Percentiles rank a stretch among this genome's conserved stretches.
Evolutionary conservation across 2,113 vertebrate genomes (phyloP).

Genomic region (Grammomys dolichurus): DNA sequence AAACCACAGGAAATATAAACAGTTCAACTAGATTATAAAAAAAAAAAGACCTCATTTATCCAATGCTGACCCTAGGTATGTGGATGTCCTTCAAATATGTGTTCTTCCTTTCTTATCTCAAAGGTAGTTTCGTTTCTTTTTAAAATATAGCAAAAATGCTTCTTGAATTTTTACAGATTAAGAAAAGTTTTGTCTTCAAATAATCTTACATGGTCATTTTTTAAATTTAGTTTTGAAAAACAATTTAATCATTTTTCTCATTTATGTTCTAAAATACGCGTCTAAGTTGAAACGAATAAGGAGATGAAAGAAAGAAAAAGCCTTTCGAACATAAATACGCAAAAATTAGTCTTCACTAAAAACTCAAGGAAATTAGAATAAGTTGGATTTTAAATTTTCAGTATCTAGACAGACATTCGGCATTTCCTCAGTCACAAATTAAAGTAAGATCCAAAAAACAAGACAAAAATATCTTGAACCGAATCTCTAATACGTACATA

Average conservation of each 20-base stretch:
- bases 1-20: not conserved
- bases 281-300: constrained; percentile 38
- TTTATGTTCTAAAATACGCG: constrained; percentile 48
- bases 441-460: constrained; percentile 3
- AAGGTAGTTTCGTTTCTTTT: constrained; percentile 19
- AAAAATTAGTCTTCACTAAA: constrained; percentile 56
- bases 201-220: constrained; percentile 46
- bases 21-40: not conserved
- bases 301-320: constrained; percentile 10
- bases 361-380: constrained; percentile 57
- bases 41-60: not conserved
- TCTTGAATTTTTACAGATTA: not conserved
- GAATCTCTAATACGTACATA: constrained; percentile 29
- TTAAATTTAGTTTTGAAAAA: constrained; percentile 48
- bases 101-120: not conserved
- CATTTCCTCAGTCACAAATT: constrained; percentile 48
- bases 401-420: constrained; percentile 40
- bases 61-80: not conserved
- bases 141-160: not conserved
- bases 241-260: constrained; percentile 56
- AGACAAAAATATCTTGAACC: not conserved
- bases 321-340: constrained; percentile 54
- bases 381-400: constrained; percentile 53
- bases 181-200: not conserved
- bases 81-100: not conserved